Evolutionary conservation across 2,888 invertebrate species (phyloP).

Genomic region (Acronicta psi): DNA sequence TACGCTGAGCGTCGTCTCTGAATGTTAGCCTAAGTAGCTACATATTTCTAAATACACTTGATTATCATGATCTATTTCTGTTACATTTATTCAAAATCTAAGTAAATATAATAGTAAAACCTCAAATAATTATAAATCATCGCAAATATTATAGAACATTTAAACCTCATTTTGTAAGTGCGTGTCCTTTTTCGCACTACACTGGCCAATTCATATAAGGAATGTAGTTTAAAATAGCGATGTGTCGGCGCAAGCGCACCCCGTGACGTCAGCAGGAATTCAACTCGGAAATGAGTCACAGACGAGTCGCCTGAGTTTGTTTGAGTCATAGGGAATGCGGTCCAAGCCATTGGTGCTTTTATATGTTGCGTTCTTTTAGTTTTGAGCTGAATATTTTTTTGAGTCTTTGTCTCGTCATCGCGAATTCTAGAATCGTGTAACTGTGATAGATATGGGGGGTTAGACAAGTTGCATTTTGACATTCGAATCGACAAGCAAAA

Average conservation of each 20-base stretch:
- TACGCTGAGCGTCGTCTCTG: too few species aligned
- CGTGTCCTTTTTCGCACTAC: constrained; percentile 34
- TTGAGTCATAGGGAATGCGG: constrained; percentile 66
- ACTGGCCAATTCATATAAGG: constrained; percentile 64
- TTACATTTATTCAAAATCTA: constrained; percentile 4
- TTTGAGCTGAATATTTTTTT: not conserved
- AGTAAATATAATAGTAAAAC: constrained; percentile 5
- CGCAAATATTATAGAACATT: constrained; percentile 17
- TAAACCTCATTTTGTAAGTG: constrained; percentile 12
- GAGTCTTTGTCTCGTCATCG: constrained; percentile 14
- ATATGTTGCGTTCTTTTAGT: constrained; percentile 24
- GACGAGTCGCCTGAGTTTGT: constrained; percentile 40
- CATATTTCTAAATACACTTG: not conserved
- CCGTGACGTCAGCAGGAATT: constrained; percentile 82
- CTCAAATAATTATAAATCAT: constrained; percentile 3
- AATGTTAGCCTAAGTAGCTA: too few species aligned
- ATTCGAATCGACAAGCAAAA: too few species aligned
- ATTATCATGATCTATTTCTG: not conserved
- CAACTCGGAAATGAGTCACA: constrained; percentile 81
- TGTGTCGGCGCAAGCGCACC: constrained; percentile 68
- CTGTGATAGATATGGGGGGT: too few species aligned
- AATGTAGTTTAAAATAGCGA: constrained; percentile 75
- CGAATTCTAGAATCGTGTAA: too few species aligned
- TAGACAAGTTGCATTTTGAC: too few species aligned
- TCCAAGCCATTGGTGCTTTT: constrained; percentile 37